These are phyloP conservation scores for Lordiphosa fenestrarum DNA, from an alignment of 2,888 invertebrate species.

Conservation along the genomic window DNA sequence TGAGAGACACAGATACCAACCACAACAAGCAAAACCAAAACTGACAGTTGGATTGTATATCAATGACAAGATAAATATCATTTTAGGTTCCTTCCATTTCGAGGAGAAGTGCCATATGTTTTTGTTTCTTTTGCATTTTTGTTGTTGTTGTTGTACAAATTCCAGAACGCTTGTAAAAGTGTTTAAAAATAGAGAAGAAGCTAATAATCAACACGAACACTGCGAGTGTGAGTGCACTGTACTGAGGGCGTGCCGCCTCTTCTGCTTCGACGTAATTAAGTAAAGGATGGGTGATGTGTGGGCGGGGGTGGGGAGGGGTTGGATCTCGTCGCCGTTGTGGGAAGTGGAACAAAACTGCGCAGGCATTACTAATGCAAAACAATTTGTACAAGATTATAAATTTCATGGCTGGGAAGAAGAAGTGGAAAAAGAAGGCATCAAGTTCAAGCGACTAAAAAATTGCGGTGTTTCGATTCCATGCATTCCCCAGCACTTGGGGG, in stretches of 20 bases:
- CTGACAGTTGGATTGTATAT: slow-evolving; percentile 48
- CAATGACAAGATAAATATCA: slow-evolving; percentile 52
- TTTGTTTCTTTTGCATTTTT: slow-evolving; percentile 12
- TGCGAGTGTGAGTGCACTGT: slow-evolving; percentile 37
- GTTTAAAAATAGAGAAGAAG: slow-evolving; percentile 57
- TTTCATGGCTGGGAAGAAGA: slow-evolving; percentile 53
- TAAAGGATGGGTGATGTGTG: slow-evolving; percentile 17
- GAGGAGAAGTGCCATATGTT: slow-evolving; percentile 48
- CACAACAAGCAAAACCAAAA: slow-evolving; percentile 19
- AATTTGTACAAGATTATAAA: slow-evolving; percentile 60
- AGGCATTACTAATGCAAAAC: slow-evolving; percentile 63
- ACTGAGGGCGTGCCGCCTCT: slow-evolving; percentile 40
- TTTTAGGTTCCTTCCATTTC: slow-evolving; percentile 23
- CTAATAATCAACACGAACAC: slow-evolving; percentile 41
- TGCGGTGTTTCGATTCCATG: slow-evolving; percentile 49
- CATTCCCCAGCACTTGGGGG: slow-evolving; percentile 54
- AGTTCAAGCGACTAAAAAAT: slow-evolving; percentile 19
- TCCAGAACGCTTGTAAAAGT: slow-evolving; percentile 56
- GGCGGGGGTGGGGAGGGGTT: not conserved
- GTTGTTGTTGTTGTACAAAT: slow-evolving; percentile 29
- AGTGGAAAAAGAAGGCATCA: slow-evolving; percentile 17
- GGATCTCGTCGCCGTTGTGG: slow-evolving; percentile 31
- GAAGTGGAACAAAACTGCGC: slow-evolving; percentile 55
- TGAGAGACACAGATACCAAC: not conserved
- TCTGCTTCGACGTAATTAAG: slow-evolving; percentile 42